phyloP scores from a whole-genome alignment of 2,888 invertebrate species.

The Synergus laeviventris region DNA sequence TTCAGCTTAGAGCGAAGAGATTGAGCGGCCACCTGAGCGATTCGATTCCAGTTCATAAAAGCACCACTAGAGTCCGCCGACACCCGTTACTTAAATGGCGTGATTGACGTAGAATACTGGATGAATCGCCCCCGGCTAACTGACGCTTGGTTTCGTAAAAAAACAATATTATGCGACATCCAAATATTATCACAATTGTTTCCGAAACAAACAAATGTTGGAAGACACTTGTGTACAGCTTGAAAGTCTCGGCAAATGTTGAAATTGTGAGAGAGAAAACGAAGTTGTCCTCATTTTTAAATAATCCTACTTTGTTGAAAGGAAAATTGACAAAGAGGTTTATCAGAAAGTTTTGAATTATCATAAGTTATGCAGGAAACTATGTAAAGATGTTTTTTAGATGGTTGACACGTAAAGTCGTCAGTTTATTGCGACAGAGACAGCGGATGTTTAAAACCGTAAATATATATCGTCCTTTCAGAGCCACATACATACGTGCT shows the following conservation, averaged over 20 bases:
- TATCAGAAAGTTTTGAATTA: neutral
- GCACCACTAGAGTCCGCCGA: neutral
- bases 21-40: neutral
- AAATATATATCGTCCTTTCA: constrained; percentile 25
- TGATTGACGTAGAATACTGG: neutral
- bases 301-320: neutral
- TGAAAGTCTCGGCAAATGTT: neutral
- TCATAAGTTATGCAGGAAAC: neutral
- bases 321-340: neutral
- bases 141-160: neutral
- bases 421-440: constrained; percentile 14
- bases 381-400: constrained; percentile 7
- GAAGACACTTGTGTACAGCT: neutral
- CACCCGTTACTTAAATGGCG: constrained; percentile 1
- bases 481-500: constrained; percentile 15
- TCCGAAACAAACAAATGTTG: neutral
- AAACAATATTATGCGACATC: neutral
- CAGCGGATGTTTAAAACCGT: constrained; percentile 25
- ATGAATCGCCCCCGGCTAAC: neutral
- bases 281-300: constrained; percentile 9
- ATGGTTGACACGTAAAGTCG: constrained; percentile 27
- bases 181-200: neutral
- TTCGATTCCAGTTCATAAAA: constrained; percentile 12
- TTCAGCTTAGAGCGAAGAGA: neutral
- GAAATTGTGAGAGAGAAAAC: neutral